Evolutionary conservation across 2,888 invertebrate species (phyloP), one percentile per base, ranked within the genome.

Genomic region (Oxytorus armatus): DNA sequence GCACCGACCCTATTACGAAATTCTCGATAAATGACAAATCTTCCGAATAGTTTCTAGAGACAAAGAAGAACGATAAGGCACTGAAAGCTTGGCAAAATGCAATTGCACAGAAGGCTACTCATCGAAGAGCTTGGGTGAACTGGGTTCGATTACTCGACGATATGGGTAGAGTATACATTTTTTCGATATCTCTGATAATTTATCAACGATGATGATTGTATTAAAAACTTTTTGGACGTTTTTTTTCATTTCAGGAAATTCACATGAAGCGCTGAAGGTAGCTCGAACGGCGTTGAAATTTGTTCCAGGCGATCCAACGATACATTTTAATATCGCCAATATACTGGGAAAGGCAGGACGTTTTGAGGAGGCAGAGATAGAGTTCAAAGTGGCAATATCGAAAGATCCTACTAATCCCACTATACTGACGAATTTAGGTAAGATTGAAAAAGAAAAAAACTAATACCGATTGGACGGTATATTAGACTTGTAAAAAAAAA

Each of bases 111-210:
- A 96, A 96, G 88, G 95, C 96, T 0, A 94, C 94, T 0, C 98
- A 98, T 90, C 93, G 94, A 5, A 95, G 96, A 83, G 97, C 98
- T 0, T 99, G 99, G 99, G 97, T 96, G 55, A 99, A 99, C 90
- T 94, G 97, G 88, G 93, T 98, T 65, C 96, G 98, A 5, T 94
- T 98, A 86, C 92, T 97, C 76, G 97, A 98, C 89, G 96, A 96
- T 84, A 93, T 95, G 82, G 95, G 95, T 93, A 70, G 72, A 77
- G 77, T 73, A 33, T 1, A 14, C 11, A 8, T 33, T 75, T 10
- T 59, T 47, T 29, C 0, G 11, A 73, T 49, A 65, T n/a, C n/a
- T n/a, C n/a, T n/a, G n/a, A n/a, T n/a, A n/a, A n/a, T n/a, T n/a
- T n/a, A n/a, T n/a, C n/a, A n/a, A n/a, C n/a, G n/a, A n/a, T n/a